Base-by-base conservation (phyloP, 2,888 invertebrate genomes). In the Nysson spinosus region DNA sequence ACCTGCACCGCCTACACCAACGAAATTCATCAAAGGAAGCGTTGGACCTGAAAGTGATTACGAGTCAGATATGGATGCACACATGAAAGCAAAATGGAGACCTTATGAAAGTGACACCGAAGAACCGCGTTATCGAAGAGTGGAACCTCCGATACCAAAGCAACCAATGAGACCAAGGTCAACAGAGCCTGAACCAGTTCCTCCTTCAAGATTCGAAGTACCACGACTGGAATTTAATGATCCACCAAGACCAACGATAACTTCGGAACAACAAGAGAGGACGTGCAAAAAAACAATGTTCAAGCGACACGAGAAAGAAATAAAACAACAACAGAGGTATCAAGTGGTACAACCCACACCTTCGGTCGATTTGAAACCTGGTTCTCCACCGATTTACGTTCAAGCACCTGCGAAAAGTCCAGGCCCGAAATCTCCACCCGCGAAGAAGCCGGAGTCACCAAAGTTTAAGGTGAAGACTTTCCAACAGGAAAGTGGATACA, bases 31-130 rank as follows among this genome's bases (percentile, higher is more conserved):
- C 1, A 90, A 89, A 78, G 89, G 89, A 6, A 89, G 88, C 67
- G 89, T 90, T 24, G 61, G 76, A 6, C 78, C 73, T 6, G 92
- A 92, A 76, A 92, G 92, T 67, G 92, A 93, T 75, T 92, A 93
- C 75, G 93, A 93, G 82, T 92, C 92, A 58, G 93, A 93, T 83
- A 87, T 90, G 60, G 91, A 91, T 72, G 84, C 88, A 9, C 83
- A 88, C 0, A 72, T 81, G 26, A 82, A 79, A 43, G 75, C 87
- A 0, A 92, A 91, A 77, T 92, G 91, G 90, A 90, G 90, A 67
- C 91, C 90, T 20, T 91, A 89, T 69, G 91, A 90, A 64, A 92
- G 92, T 74, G 92, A 92, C 73, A 90, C 89, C 9, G 92, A 92
- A 72, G 92, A 92, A 65, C 89, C 89, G 0, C 82, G 87, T 12